Evolutionary conservation across 2,797 vertebrate species (phyloP).

Genomic region (Manis javanica): DNA sequence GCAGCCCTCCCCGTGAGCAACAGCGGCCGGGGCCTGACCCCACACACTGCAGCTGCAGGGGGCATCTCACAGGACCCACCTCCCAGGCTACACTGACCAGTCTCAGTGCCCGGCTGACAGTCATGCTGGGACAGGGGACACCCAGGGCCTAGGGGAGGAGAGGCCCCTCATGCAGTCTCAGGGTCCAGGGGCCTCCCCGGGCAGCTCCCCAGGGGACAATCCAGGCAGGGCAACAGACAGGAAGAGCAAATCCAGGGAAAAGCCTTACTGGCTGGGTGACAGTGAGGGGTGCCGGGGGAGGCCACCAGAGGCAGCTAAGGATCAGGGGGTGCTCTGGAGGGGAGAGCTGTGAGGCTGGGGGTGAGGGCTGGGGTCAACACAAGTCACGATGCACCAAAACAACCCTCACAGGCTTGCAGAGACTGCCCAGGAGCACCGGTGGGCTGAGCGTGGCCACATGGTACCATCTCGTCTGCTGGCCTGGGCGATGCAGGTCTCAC

Average conservation of each 20-base stretch:
- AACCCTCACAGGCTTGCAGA: neutral
- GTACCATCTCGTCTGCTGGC: neutral
- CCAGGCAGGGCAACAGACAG: neutral
- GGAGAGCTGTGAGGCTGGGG: neutral
- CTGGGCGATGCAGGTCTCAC: neutral
- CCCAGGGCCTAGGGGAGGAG: neutral
- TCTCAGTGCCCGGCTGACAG: neutral
- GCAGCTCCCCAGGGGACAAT: neutral
- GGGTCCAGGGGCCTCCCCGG: neutral
- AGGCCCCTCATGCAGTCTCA: neutral
- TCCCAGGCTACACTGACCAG: neutral
- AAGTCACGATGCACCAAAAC: neutral
- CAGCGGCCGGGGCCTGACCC: neutral
- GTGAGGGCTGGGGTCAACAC: neutral
- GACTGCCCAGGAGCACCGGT: neutral
- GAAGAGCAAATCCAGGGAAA: neutral
- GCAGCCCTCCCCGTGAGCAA: neutral
- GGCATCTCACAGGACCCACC: fast-evolving
- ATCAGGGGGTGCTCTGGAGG: neutral
- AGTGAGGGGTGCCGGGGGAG: neutral
- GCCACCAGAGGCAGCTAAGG: neutral
- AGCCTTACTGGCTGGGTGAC: neutral
- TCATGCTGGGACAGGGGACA: neutral
- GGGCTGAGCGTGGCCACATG: too few relatives aligned
- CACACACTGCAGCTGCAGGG: too few relatives aligned